Percentiles rank a stretch among this genome's conserved stretches.
phyloP scores from a whole-genome alignment of 2,888 invertebrate genomes.

The Lypha dubia region DNA sequence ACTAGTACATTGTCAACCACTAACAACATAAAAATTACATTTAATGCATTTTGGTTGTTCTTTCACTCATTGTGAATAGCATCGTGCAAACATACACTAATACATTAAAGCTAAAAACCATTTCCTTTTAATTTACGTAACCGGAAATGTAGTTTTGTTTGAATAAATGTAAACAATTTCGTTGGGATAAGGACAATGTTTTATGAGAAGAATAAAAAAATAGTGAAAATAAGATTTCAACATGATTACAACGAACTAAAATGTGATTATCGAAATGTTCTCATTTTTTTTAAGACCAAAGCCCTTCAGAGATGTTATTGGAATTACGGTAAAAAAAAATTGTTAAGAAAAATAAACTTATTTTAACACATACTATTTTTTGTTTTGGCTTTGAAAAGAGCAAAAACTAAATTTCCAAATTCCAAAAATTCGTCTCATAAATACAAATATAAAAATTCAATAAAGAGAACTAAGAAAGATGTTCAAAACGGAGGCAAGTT shows the following conservation, averaged over 20 bases:
- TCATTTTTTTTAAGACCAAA: conserved; percentile 5
- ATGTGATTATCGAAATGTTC: conserved; percentile 18
- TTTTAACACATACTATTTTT: no score
- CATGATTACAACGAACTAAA: neutral
- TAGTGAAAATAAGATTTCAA: neutral
- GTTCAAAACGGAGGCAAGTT: no score
- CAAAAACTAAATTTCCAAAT: no score
- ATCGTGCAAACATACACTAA: neutral
- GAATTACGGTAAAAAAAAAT: neutral
- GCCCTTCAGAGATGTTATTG: neutral
- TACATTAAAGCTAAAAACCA: conserved; percentile 49
- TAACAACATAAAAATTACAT: conserved; percentile 33
- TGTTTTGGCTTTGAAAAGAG: no score
- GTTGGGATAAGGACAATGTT: conserved; percentile 26
- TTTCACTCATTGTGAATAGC: neutral
- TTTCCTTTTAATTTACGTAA: conserved; percentile 58
- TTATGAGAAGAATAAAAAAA: neutral
- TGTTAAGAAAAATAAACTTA: neutral
- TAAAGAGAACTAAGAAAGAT: no score
- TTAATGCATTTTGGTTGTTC: conserved; percentile 51
- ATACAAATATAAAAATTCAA: no score
- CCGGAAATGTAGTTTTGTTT: conserved; percentile 68
- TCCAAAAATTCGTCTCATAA: no score
- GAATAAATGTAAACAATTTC: conserved; percentile 32
- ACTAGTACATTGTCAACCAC: conserved; percentile 17